phyloP scores from a whole-genome alignment of 2,797 vertebrate species.

The Odontamblyopus rebecca region DNA sequence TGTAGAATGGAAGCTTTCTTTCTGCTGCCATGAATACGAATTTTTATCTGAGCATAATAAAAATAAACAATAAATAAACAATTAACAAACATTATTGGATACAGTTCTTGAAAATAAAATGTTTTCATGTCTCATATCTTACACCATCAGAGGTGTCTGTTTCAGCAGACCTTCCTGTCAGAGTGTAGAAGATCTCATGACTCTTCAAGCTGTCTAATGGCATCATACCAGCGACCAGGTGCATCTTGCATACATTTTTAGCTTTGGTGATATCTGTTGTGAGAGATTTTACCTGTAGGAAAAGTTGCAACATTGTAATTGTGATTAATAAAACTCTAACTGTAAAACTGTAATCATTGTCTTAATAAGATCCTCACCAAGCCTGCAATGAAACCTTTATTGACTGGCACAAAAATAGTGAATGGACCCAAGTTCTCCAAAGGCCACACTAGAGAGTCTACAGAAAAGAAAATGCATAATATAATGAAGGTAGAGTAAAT shows the following conservation, averaged over 20 bases:
- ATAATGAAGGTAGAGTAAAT: background rate
- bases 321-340: background rate
- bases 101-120: background rate
- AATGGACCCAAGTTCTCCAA: conserved; percentile 87
- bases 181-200: conserved; percentile 79
- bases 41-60: conserved; percentile 65
- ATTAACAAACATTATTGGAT: background rate
- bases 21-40: conserved; percentile 84
- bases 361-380: conserved; percentile 64
- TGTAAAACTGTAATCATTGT: background rate
- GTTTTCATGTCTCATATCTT: conserved; percentile 36
- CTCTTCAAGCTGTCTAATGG: conserved; percentile 73
- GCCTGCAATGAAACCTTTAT: conserved; percentile 80
- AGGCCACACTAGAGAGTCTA: conserved; percentile 81
- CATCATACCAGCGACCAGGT: conserved; percentile 85
- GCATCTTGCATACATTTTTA: conserved; percentile 86
- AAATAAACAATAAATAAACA: background rate
- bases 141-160: conserved; percentile 76
- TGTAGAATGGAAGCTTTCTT: conserved; percentile 79
- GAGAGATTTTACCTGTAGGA: conserved; percentile 78
- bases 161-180: conserved; percentile 86
- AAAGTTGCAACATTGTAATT: background rate
- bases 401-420: conserved; percentile 87
- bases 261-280: conserved; percentile 68
- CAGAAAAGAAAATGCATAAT: background rate